A percentile compares a stretch with the other conserved stretches of the same genome.
Conservation (phyloP, 2,888 invertebrate genomes). For the Drosophila diplacantha region DNA sequence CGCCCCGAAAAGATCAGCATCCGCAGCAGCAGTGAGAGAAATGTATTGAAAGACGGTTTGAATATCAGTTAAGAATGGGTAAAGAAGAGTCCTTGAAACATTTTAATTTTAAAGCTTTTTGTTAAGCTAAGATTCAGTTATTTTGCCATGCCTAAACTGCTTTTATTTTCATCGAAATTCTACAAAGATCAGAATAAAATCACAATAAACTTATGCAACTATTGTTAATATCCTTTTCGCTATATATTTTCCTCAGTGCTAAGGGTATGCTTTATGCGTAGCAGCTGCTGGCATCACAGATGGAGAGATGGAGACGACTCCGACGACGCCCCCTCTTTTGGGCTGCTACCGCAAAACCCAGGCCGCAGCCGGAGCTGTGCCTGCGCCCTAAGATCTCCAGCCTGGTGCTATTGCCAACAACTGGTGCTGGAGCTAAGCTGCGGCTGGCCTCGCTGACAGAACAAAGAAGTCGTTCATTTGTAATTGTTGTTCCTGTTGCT, state of each 20-base stretch:
- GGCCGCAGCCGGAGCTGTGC: slow-evolving; percentile 38
- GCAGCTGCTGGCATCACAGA: slow-evolving; percentile 58
- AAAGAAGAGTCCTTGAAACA: not conserved
- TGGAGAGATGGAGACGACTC: slow-evolving; percentile 44
- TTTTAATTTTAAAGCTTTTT: not conserved
- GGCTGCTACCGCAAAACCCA: slow-evolving; percentile 61
- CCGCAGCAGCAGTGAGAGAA: slow-evolving; percentile 26
- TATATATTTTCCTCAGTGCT: slow-evolving; percentile 17
- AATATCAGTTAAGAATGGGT: not conserved
- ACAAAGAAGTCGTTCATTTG: slow-evolving; percentile 76
- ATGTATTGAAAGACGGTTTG: not conserved
- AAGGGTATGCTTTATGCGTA: slow-evolving; percentile 64
- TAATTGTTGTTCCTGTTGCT: slow-evolving; percentile 69
- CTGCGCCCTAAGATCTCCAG: slow-evolving; percentile 4
- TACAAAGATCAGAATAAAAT: no score
- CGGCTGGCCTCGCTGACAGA: slow-evolving; percentile 68
- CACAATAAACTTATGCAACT: not conserved
- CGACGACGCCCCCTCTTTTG: slow-evolving; percentile 62
- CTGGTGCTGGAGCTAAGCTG: slow-evolving; percentile 25
- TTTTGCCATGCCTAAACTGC: not conserved
- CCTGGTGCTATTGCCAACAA: slow-evolving; percentile 20
- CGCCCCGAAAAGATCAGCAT: slow-evolving; percentile 53
- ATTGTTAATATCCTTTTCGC: not conserved
- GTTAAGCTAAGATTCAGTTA: not conserved
- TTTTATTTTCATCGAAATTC: not conserved